Base-by-base conservation (phyloP, 1,140 invertebrate species). In the Eumaeus atala region DNA sequence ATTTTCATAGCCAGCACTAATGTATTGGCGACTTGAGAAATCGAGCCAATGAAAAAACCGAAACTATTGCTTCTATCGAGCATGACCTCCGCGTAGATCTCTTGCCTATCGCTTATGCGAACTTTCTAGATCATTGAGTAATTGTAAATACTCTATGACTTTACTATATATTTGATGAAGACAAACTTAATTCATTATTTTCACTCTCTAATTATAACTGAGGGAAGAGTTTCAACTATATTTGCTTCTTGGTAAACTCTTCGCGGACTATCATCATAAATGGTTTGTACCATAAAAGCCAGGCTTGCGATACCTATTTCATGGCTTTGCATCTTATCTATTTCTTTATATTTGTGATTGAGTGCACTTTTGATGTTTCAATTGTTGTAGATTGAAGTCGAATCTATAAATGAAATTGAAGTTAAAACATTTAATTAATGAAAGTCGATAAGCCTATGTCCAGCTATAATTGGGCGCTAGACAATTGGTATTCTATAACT, bases 181-280 rank as follows among this genome's bases (percentile, higher is more conserved):
- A 44, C 9, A 34, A 33, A 36, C 35, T 34, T 35, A 28, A 35
- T 54, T 42, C 11, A 33, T 44, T 54, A 16, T 28, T 28, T 47
- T 44, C 34, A 44, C 12, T 51, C 51, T 52, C 48, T 54, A 55
- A 50, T 55, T 42, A 59, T 51, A 53, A 59, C 16, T 54, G 51
- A 50, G 61, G 63, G 48, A 63, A 57, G 56, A 59, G 64, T 70
- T 67, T 67, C 73, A 74, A 74, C 66, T 73, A 79, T 67, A 66
- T 80, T 62, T 81, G 81, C 84, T 84, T 87, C 84, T 87, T 87
- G 84, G 84, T 87, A 73, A 82, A 87, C 84, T 87, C 84, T 87
- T 81, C 84, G 84, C 80, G 78, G 73, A 62, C 72, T 67, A 66
- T 71, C 63, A 76, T 83, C 72, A 76, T 77, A 74, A 76, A 59